Conservation (phyloP, 2,888 invertebrate genomes). For the Dinocampus coccinellae region DNA sequence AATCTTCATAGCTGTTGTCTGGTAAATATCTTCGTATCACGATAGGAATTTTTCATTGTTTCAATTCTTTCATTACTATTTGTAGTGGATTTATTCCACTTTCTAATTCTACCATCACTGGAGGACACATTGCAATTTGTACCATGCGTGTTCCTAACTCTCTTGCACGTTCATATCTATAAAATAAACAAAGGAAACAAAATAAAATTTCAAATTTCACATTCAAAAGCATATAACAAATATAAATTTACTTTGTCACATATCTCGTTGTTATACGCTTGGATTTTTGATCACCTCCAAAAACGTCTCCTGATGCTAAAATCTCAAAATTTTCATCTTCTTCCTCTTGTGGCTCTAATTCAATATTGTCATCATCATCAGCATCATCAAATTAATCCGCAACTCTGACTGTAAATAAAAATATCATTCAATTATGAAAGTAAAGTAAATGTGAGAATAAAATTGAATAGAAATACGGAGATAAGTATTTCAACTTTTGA, state of each 20-base stretch:
- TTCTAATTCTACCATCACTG: slow-evolving; percentile 99
- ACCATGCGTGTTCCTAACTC: slow-evolving; percentile 95
- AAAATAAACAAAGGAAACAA: slow-evolving; percentile 32
- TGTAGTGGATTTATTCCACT: slow-evolving; percentile 98
- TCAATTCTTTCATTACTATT: slow-evolving; percentile 99
- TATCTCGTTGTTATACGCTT: slow-evolving; percentile 97
- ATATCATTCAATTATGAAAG: slow-evolving; percentile 17
- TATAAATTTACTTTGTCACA: slow-evolving; percentile 90
- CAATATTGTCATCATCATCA: slow-evolving; percentile 90
- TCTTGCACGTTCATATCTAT: slow-evolving; percentile 86
- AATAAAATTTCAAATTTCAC: too few relatives aligned
- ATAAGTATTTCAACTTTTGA: too few relatives aligned
- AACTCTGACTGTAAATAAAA: slow-evolving; percentile 74
- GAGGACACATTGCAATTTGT: slow-evolving; percentile 99
- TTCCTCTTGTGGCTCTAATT: slow-evolving; percentile 88
- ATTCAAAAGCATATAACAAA: too few relatives aligned
- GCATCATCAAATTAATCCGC: slow-evolving; percentile 91
- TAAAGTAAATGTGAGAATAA: too few relatives aligned
- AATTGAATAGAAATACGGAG: too few relatives aligned
- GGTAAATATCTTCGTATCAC: slow-evolving; percentile 96
- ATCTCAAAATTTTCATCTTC: slow-evolving; percentile 90
- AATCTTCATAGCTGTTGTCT: slow-evolving; percentile 99
- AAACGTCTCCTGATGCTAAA: slow-evolving; percentile 82
- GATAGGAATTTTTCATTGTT: slow-evolving; percentile 96
- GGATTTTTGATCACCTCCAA: slow-evolving; percentile 85